These are phyloP conservation scores for Alviniconcha marisindica DNA, from an alignment of 1,140 invertebrate species.

Conservation along the genomic window DNA sequence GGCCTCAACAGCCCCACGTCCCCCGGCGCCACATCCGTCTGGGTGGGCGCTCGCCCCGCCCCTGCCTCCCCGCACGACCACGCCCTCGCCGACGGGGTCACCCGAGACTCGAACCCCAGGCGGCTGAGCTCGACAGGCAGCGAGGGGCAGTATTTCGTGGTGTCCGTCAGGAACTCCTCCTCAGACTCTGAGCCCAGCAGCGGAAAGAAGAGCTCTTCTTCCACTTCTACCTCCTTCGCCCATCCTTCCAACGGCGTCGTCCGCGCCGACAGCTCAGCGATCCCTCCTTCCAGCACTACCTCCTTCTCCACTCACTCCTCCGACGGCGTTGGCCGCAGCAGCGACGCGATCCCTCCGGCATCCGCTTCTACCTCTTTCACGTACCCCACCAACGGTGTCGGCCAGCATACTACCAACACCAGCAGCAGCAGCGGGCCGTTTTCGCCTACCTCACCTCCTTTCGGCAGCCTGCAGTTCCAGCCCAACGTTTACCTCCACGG, in stretches of 20 bases:
- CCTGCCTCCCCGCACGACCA: background rate
- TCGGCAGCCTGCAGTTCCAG: background rate
- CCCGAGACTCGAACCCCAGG: background rate
- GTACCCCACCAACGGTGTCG: background rate
- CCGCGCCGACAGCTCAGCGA: background rate
- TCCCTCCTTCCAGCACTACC: background rate
- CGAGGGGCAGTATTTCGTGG: background rate
- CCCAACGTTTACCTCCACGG: background rate
- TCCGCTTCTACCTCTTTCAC: no score
- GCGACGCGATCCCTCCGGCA: no score
- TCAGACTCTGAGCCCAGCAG: background rate
- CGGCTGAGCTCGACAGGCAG: no score
- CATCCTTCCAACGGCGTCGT: background rate
- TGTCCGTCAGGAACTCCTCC: conserved; percentile 1
- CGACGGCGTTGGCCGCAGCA: no score
- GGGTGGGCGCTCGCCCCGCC: background rate
- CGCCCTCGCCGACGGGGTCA: background rate
- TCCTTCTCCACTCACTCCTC: no score
- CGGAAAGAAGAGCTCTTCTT: background rate
- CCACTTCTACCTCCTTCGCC: no score
- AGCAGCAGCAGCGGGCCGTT: background rate
- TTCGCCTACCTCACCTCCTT: background rate
- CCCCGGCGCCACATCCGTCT: conserved; percentile 13
- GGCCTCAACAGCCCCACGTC: background rate
- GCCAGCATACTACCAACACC: conserved; percentile 10